Percentiles rank a stretch among this genome's conserved stretches.
These are phyloP conservation scores for Polyodon spathula DNA, from an alignment of 2,113 vertebrate species.

Conservation along the genomic window DNA sequence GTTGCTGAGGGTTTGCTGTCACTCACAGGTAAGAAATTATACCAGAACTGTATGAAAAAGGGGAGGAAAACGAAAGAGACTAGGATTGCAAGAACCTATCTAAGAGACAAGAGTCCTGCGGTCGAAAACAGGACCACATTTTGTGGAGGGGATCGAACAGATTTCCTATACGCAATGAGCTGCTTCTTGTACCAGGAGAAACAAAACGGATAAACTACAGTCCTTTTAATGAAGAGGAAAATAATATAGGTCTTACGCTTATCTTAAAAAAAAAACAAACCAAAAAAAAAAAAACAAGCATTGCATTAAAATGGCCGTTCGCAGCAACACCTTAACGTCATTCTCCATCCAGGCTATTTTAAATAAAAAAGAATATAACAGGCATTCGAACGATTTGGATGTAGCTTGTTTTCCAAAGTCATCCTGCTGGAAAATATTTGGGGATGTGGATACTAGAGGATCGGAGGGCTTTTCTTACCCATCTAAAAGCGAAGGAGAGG, in stretches of 20 bases:
- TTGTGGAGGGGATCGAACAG: slow-evolving; percentile 9
- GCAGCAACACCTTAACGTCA: slow-evolving; percentile 69
- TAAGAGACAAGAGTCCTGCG: slow-evolving; percentile 26
- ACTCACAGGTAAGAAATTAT: slow-evolving; percentile 62
- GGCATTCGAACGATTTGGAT: slow-evolving; percentile 56
- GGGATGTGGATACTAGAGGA: slow-evolving; percentile 41
- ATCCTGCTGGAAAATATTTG: slow-evolving; percentile 80
- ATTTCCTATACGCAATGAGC: slow-evolving; percentile 34
- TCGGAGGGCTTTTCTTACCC: slow-evolving; percentile 25
- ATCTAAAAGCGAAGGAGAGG: slow-evolving; percentile 35
- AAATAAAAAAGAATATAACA: slow-evolving; percentile 75
- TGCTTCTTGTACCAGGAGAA: slow-evolving; percentile 20
- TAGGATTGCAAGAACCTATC: slow-evolving; percentile 37
- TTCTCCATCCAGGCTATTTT: slow-evolving; percentile 92
- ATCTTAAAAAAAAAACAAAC: slow-evolving; percentile 15
- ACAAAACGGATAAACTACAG: slow-evolving; percentile 16
- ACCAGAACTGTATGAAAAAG: slow-evolving; percentile 51
- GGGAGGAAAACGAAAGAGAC: slow-evolving; percentile 36
- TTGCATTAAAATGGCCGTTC: slow-evolving; percentile 66
- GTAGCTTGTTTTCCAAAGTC: slow-evolving; percentile 55
- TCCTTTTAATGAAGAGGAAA: slow-evolving; percentile 19
- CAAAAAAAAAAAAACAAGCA: slow-evolving; percentile 28
- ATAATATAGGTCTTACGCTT: slow-evolving; percentile 23
- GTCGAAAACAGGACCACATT: slow-evolving; percentile 30
- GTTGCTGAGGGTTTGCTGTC: slow-evolving; percentile 46